Evolutionary conservation across 2,113 vertebrate species (phyloP).

Genomic region (Vulpes lagopus): DNA sequence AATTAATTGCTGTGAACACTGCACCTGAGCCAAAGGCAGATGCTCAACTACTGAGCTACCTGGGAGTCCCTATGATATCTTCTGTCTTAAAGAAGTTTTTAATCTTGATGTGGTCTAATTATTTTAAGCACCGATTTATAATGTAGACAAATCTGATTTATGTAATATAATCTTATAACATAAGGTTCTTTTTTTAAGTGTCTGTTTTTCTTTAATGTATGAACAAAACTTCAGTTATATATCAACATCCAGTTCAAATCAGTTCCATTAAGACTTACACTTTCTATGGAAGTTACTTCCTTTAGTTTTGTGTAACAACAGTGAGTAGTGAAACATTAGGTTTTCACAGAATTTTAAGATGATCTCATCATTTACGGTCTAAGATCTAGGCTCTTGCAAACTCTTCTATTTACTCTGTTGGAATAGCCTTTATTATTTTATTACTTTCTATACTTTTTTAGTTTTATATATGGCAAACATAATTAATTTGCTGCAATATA

Average conservation of each 20-base stretch:
- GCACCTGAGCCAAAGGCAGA: no score
- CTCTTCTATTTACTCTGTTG: not conserved
- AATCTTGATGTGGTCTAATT: not conserved
- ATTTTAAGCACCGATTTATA: not conserved
- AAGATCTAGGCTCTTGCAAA: not conserved
- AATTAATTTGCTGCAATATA: not conserved
- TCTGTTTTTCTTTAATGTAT: not conserved
- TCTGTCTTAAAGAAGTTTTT: not conserved
- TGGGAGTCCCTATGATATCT: not conserved
- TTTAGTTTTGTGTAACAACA: not conserved
- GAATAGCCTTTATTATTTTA: not conserved
- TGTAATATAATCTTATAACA: not conserved
- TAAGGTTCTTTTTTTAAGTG: not conserved
- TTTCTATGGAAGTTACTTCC: not conserved
- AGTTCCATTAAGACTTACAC: constrained; percentile 43
- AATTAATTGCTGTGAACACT: no score
- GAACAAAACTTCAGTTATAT: not conserved
- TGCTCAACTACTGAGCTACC: no score
- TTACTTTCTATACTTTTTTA: not conserved
- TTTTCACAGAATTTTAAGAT: constrained; percentile 48
- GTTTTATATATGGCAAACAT: not conserved
- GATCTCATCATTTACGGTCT: not conserved
- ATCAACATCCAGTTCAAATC: not conserved
- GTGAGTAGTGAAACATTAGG: not conserved
- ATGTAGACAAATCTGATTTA: not conserved